These are phyloP conservation scores for Gymnocephalus cernua DNA, from an alignment of 2,113 vertebrate genomes.

Conservation along the genomic window DNA sequence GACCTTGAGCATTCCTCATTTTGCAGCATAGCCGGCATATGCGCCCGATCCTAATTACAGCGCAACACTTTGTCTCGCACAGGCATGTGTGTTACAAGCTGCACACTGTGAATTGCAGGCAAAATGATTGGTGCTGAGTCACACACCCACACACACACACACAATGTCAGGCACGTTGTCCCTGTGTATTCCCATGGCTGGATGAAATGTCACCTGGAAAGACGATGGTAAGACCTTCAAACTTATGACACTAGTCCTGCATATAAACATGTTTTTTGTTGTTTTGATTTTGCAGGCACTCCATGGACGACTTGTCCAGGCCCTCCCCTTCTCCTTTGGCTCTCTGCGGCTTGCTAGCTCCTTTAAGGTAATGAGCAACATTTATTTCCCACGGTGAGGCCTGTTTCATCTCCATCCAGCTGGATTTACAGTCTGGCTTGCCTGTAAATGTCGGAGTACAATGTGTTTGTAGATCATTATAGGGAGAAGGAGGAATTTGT, in stretches of 20 bases:
- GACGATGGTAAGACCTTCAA: not conserved
- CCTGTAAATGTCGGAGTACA: not conserved
- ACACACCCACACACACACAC: not conserved
- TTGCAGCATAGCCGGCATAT: not conserved
- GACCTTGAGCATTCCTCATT: not conserved
- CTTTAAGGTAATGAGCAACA: constrained; percentile 81
- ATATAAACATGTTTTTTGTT: no score
- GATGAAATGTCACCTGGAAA: not conserved
- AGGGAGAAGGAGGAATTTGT: not conserved
- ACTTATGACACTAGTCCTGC: not conserved
- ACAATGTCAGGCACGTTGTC: not conserved
- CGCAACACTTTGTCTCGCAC: constrained; percentile 2
- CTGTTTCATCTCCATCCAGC: not conserved
- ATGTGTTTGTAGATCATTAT: not conserved
- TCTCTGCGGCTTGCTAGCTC: constrained; percentile 78
- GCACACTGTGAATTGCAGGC: not conserved
- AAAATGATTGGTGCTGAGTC: constrained; percentile 7
- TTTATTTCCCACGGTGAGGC: not conserved
- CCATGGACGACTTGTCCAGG: constrained; percentile 69
- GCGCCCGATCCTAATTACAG: constrained; percentile 26
- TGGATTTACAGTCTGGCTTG: not conserved
- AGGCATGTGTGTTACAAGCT: not conserved
- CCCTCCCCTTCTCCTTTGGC: constrained; percentile 64
- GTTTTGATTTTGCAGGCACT: constrained; percentile 69
- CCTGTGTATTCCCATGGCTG: not conserved